A percentile compares a stretch with the other conserved stretches of the same genome.
phyloP scores from a whole-genome alignment of 2,888 invertebrate genomes.

The Drymonia ruficornis region DNA sequence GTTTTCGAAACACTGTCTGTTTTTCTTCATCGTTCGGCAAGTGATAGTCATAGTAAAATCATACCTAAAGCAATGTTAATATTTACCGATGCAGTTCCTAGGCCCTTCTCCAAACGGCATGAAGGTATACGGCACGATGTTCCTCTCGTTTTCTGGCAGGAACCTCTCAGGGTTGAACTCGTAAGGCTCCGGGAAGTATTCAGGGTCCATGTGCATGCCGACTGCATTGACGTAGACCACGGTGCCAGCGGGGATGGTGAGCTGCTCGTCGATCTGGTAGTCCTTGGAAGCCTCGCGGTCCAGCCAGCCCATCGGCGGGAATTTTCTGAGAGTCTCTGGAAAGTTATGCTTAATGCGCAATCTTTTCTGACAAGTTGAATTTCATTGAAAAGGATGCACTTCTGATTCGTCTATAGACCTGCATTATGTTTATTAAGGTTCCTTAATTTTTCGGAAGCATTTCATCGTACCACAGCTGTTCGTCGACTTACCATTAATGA shows the following conservation, averaged over 20 bases:
- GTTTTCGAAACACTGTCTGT: no score
- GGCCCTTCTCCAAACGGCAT: slow-evolving; percentile 85
- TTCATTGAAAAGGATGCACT: no score
- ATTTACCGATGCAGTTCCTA: slow-evolving; percentile 83
- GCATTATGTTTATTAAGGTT: no score
- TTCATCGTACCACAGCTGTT: not conserved
- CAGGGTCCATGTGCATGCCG: slow-evolving; percentile 64
- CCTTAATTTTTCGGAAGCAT: no score
- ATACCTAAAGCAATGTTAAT: no score
- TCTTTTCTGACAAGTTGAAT: no score
- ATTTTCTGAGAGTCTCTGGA: slow-evolving; percentile 55
- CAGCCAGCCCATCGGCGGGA: slow-evolving; percentile 58
- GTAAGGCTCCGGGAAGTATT: slow-evolving; percentile 79
- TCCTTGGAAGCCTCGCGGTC: slow-evolving; percentile 48
- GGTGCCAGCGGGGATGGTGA: slow-evolving; percentile 54
- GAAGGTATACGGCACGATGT: slow-evolving; percentile 56
- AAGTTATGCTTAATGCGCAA: no score
- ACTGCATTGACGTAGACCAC: slow-evolving; percentile 50
- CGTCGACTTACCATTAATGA: slow-evolving; percentile 53
- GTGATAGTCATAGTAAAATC: no score
- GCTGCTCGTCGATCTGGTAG: slow-evolving; percentile 52
- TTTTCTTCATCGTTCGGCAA: no score
- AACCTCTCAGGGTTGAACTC: slow-evolving; percentile 84
- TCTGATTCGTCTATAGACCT: no score
- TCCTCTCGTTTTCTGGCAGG: slow-evolving; percentile 79